phyloP scores from a whole-genome alignment of 2,113 vertebrate species.

The Narcine bancroftii region DNA sequence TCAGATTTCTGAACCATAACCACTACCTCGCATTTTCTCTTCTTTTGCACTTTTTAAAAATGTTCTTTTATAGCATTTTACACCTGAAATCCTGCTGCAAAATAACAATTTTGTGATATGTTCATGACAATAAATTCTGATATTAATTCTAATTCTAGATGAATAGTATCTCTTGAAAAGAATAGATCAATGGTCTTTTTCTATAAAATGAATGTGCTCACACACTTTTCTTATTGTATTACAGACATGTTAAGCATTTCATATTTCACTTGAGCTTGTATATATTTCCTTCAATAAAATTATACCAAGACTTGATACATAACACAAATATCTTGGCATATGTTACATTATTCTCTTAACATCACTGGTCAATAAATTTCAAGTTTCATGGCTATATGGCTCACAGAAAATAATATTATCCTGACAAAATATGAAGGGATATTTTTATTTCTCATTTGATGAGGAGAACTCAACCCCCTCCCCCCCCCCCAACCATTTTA shows the following conservation, averaged over 20 bases:
- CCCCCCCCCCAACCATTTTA: too few species aligned
- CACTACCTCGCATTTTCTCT: too few species aligned
- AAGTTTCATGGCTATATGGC: slow-evolving; percentile 86
- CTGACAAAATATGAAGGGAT: slow-evolving; percentile 74
- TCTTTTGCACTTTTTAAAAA: too few species aligned
- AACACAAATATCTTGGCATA: slow-evolving; percentile 90
- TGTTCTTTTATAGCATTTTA: too few species aligned
- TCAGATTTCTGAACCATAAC: too few species aligned
- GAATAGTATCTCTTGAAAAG: neutral
- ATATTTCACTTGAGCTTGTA: slow-evolving; percentile 57
- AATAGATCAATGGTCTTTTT: neutral
- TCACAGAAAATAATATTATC: slow-evolving; percentile 79
- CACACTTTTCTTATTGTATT: neutral
- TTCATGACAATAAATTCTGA: too few species aligned
- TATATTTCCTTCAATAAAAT: slow-evolving; percentile 61
- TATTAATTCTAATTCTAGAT: too few species aligned
- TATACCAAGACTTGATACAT: slow-evolving; percentile 62
- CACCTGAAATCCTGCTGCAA: too few species aligned
- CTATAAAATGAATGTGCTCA: neutral
- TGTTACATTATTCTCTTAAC: slow-evolving; percentile 80
- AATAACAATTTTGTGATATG: too few species aligned
- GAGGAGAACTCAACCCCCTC: neutral
- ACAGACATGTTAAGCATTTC: slow-evolving; percentile 48
- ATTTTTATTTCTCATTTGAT: slow-evolving; percentile 42
- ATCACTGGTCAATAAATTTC: slow-evolving; percentile 72